Conservation (phyloP, 2,888 invertebrate genomes). For the Trachelus tabidus region DNA sequence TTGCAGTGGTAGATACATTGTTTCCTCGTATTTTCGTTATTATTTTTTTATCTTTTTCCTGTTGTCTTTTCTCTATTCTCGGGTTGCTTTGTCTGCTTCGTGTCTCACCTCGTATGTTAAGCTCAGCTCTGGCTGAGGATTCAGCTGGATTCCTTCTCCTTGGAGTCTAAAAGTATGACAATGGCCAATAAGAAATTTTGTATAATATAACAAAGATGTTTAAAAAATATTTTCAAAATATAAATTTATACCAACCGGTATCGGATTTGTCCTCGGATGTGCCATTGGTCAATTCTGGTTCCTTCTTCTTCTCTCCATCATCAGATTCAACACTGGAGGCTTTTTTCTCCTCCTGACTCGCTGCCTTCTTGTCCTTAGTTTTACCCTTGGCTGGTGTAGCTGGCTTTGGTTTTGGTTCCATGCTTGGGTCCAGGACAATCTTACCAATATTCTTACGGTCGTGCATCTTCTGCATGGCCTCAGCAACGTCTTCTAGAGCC, state of each 20-base stretch:
- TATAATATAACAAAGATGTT: constrained; percentile 7
- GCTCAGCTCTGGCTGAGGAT: constrained; percentile 53
- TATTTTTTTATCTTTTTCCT: neutral
- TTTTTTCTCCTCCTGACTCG: constrained; percentile 76
- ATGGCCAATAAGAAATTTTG: constrained; percentile 5
- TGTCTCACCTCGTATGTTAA: neutral
- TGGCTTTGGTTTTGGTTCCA: constrained; percentile 84
- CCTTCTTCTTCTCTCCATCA: constrained; percentile 68
- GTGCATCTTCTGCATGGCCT: constrained; percentile 94
- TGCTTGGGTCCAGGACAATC: constrained; percentile 82
- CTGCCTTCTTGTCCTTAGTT: constrained; percentile 78
- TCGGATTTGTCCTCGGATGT: constrained; percentile 68
- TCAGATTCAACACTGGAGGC: constrained; percentile 66
- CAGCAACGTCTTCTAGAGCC: constrained; percentile 88
- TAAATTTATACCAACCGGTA: constrained; percentile 54
- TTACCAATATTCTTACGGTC: constrained; percentile 92
- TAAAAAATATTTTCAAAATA: constrained; percentile 12
- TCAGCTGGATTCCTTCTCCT: constrained; percentile 79
- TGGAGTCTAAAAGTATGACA: constrained; percentile 71
- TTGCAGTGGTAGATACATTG: neutral
- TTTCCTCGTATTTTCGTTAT: neutral
- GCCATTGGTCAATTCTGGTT: constrained; percentile 68
- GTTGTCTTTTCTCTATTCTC: neutral
- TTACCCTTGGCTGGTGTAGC: constrained; percentile 83
- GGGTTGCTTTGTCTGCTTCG: constrained; percentile 15